Evolutionary conservation across 2,113 vertebrate species (phyloP).

Genomic region (Dunckerocampus dactyliophorus): DNA sequence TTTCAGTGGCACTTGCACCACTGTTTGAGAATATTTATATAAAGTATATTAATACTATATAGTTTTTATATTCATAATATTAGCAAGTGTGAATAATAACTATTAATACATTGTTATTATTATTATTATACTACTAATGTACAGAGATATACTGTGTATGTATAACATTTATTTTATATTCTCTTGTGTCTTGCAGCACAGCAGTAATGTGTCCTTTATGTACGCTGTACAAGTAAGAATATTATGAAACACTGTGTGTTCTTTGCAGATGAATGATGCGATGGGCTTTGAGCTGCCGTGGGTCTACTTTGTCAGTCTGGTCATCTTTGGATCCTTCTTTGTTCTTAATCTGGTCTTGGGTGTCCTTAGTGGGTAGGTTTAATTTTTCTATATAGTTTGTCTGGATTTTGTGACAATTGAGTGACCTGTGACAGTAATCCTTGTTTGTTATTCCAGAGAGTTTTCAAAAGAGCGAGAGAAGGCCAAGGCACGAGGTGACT

Average conservation of each 20-base stretch:
- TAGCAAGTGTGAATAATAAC: too few species aligned
- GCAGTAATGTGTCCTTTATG: too few species aligned
- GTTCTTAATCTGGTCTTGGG: constrained; percentile 99
- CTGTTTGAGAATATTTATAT: too few species aligned
- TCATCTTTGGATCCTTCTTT: constrained; percentile 99
- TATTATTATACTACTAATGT: too few species aligned
- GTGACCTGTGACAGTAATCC: not conserved
- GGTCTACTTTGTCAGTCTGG: constrained; percentile 99
- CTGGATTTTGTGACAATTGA: not conserved
- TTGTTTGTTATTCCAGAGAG: constrained; percentile 73
- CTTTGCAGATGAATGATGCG: constrained; percentile 95
- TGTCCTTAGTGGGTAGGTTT: constrained; percentile 95
- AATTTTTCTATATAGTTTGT: not conserved
- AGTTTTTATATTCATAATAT: too few species aligned
- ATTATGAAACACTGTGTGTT: not conserved
- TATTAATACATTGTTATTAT: too few species aligned
- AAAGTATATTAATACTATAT: too few species aligned
- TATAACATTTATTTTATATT: too few species aligned
- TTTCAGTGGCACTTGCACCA: too few species aligned
- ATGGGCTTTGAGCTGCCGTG: constrained; percentile 99
- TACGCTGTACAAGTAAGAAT: too few species aligned
- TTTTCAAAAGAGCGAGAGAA: constrained; percentile 99
- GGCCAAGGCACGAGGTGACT: constrained; percentile 94
- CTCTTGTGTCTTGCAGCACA: too few species aligned
- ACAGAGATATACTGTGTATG: too few species aligned